Evolutionary conservation across 1,140 invertebrate species (phyloP), one percentile per base, ranked within the genome.

Genomic region (Nephila pilipes): DNA sequence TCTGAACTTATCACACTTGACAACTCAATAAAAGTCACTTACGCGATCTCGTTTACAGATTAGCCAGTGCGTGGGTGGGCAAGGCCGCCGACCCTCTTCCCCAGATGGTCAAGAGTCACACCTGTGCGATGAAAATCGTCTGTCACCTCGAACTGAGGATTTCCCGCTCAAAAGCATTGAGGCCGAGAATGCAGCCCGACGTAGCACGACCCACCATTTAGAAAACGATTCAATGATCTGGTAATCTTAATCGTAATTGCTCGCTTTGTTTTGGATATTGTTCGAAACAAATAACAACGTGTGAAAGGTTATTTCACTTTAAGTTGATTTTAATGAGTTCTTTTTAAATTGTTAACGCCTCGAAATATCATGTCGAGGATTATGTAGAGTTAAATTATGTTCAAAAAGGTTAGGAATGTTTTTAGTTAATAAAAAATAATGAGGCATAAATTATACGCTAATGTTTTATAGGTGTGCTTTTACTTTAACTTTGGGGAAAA

Each of bases 1-100:
- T 46, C 46, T 46, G 46, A 46, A 46, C 69, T 32, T 75, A 75
- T 75, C 69, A 29, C 29, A 32, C 69, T 75, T 75, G 69, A 75
- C 69, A 75, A 75, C 69, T 75, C 69, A 75, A 75, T 75, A 75
- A 75, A 32, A 75, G 69, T 75, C 69, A 36, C 69, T 75, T 75
- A 75, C 16, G 63, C n/a, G 69, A 75, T 75, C 69, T 75, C 29
- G 29, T 75, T 75, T 32, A 14, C 69, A 75, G 69, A 75, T 75
- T 75, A 75, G 69, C 29, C 29, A 16, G 25, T 18, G 69, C 29
- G 69, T 75, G 69, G 69, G 69, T 75, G 69, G 63, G 69, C 69
- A 75, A 75, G 69, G 69, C 3, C 69, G 32, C 69, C 69, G 69
- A 75, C 69, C 69, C 69, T 75, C 6, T 46, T 46, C 46, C 32